A percentile compares a stretch with the other conserved stretches of the same genome.
phyloP scores from a whole-genome alignment of 1,140 invertebrate genomes.

The Adelges cooleyi region DNA sequence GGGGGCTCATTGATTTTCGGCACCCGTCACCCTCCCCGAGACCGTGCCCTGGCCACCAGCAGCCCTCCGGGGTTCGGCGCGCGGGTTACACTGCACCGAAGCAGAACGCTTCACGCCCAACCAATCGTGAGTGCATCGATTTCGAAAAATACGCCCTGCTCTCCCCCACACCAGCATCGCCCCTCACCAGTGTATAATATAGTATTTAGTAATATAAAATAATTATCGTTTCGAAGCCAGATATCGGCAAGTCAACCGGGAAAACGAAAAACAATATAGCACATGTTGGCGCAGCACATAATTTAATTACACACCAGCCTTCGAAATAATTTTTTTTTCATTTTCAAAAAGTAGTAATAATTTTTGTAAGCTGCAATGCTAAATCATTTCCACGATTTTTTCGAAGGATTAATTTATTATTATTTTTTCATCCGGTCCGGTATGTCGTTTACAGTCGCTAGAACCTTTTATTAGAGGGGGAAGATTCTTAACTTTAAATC shows the following conservation, averaged over 20 bases:
- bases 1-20: conserved; percentile 29
- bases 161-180: not conserved
- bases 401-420: no score
- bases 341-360: no score
- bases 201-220: not conserved
- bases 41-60: not conserved
- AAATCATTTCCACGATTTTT: no score
- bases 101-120: conserved; percentile 28
- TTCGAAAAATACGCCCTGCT: conserved; percentile 21
- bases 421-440: no score
- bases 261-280: not conserved
- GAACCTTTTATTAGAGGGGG: no score
- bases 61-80: not conserved
- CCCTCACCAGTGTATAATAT: no score
- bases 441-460: no score
- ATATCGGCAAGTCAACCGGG: not conserved
- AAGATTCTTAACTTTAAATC: no score
- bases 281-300: not conserved
- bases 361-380: no score
- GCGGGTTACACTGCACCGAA: conserved; percentile 23
- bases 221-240: not conserved
- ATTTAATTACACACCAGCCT: no score
- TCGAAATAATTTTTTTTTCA: no score
- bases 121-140: conserved; percentile 28
- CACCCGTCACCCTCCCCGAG: not conserved